Conservation (phyloP, 2,888 invertebrate species). For the Suillia variegata region DNA sequence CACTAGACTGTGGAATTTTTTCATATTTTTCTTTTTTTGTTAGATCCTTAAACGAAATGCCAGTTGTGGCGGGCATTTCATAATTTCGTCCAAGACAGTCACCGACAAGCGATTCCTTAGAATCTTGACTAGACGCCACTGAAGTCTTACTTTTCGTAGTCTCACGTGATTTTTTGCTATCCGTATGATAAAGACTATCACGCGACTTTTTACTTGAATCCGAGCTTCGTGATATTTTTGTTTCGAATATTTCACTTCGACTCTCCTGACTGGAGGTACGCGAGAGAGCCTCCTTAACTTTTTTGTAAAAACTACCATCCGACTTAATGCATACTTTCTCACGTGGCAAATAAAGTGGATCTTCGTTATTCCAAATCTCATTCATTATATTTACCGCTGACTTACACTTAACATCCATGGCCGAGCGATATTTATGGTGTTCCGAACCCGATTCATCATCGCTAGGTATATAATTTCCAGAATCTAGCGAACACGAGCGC, state of each 20-base stretch:
- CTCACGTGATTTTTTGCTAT: constrained; percentile 70
- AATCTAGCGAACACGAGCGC: constrained; percentile 76
- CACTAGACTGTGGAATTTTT: constrained; percentile 67
- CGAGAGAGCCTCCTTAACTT: constrained; percentile 69
- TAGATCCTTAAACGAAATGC: constrained; percentile 57
- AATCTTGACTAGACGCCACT: constrained; percentile 69
- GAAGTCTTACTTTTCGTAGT: constrained; percentile 70
- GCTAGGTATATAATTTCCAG: constrained; percentile 77
- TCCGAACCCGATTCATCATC: constrained; percentile 72
- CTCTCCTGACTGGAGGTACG: constrained; percentile 75
- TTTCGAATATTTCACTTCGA: constrained; percentile 72
- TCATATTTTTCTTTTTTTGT: constrained; percentile 61
- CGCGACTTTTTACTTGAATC: constrained; percentile 71
- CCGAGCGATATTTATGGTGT: constrained; percentile 66
- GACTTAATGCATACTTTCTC: constrained; percentile 75
- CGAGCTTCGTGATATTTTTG: constrained; percentile 70
- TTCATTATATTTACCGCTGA: constrained; percentile 73
- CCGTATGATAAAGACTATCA: constrained; percentile 70
- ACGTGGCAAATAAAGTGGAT: constrained; percentile 74
- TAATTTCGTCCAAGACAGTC: constrained; percentile 62
- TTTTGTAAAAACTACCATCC: constrained; percentile 75
- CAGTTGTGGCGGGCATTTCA: constrained; percentile 62
- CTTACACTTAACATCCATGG: constrained; percentile 69
- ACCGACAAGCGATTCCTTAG: constrained; percentile 67
- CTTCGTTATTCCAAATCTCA: constrained; percentile 79